Conservation (phyloP, 1,140 invertebrate species). For the Cydia amplana region DNA sequence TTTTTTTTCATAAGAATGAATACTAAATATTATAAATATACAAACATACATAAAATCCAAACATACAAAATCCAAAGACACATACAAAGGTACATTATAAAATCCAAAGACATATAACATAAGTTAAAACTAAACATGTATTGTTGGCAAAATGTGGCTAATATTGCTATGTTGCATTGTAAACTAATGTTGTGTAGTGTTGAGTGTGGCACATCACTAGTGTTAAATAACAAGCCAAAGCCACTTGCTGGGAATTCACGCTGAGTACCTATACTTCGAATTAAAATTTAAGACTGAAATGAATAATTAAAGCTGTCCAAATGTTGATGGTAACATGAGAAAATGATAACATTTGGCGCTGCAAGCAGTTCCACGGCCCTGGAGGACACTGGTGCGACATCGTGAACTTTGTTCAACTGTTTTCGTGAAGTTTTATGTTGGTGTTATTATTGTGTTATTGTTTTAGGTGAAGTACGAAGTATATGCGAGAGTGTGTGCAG, state of each 20-base stretch:
- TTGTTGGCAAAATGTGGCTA: too few relatives aligned
- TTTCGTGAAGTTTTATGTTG: constrained; percentile 47
- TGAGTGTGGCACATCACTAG: constrained; percentile 53
- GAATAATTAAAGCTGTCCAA: constrained; percentile 60
- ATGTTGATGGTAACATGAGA: constrained; percentile 58
- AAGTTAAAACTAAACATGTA: too few relatives aligned
- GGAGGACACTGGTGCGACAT: constrained; percentile 65
- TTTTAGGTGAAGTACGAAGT: constrained; percentile 81
- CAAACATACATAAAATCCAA: too few relatives aligned
- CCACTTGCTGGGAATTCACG: constrained; percentile 46
- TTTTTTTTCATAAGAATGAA: too few relatives aligned
- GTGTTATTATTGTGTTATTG: constrained; percentile 39
- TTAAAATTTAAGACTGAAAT: constrained; percentile 46
- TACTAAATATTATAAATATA: too few relatives aligned
- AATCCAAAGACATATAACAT: too few relatives aligned
- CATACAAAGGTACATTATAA: too few relatives aligned
- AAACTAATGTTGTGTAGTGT: background rate
- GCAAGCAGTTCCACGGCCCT: constrained; percentile 59
- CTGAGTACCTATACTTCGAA: constrained; percentile 41
- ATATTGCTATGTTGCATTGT: background rate
- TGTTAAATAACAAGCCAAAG: constrained; percentile 70
- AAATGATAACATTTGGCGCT: constrained; percentile 75
- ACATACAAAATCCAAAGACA: too few relatives aligned
- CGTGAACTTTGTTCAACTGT: constrained; percentile 50
- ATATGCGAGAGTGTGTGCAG: constrained; percentile 87